Base-by-base conservation (phyloP, 1,140 invertebrate genomes). In the Cotesia glomerata region DNA sequence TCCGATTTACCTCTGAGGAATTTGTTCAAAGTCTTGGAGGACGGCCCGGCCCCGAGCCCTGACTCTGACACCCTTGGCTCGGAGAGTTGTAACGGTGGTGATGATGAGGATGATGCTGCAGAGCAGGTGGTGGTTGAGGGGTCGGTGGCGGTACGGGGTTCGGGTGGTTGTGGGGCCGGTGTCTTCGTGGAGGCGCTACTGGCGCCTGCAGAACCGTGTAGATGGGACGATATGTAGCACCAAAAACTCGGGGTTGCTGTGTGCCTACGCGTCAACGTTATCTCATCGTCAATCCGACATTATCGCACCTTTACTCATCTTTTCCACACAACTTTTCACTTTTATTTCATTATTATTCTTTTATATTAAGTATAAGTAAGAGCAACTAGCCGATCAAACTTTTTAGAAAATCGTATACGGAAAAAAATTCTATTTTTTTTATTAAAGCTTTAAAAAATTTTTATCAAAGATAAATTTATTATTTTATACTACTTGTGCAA, bases 161-260 rank as follows among this genome's bases (percentile, higher is more conserved):
- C 81, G 68, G 74, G 70, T 80, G 84, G 73, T 74, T 82, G 81
- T 79, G 82, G 79, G 78, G 72, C 76, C 84, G 83, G 79, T 82
- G 84, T 82, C 79, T 82, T 84, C 84, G 82, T 72, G 84, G 82
- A 58, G 83, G 84, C 49, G 79, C 83, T 79, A 85, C 80, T 73
- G 83, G 84, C 74, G 78, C 80, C 79, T 77, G 77, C 61, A 79
- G 80, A 74, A 80, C 83, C 81, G 81, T 84, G 83, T 76, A 85
- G 80, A 78, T 86, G 82, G 77, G 84, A 80, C 77, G 85, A 86
- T 84, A 86, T 83, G 84, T 86, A 86, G 83, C 83, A 87, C 85
- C 86, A 87, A 79, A 86, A 84, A 80, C 84, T 80, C 78, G 84
- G 81, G 71, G 81, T 85, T 75, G 81, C 76, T 79, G 86, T 81